A percentile compares a stretch with the other conserved stretches of the same genome.
phyloP scores from a whole-genome alignment of 2,113 vertebrate genomes.

The Tympanuchus pallidicinctus region DNA sequence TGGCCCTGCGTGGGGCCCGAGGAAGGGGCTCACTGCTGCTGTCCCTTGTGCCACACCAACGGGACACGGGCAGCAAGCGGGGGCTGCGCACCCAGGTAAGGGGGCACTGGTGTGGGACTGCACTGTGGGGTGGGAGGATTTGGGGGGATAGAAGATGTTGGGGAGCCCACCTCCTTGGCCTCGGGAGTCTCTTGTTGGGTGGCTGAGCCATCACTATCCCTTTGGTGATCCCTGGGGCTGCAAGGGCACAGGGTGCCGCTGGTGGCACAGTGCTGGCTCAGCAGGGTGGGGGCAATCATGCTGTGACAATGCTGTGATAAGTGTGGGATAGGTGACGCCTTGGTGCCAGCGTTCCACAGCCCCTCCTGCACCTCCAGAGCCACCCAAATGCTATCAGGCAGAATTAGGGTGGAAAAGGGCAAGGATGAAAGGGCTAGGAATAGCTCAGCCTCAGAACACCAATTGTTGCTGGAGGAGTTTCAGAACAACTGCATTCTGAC shows the following conservation, averaged over 20 bases:
- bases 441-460: neutral
- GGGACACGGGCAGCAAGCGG: rapidly evolving
- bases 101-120: neutral
- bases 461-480: neutral
- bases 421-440: neutral
- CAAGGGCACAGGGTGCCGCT: rapidly evolving
- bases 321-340: rapidly evolving
- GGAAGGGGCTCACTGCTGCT: neutral
- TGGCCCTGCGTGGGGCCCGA: neutral
- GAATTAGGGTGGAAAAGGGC: neutral
- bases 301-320: neutral
- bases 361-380: neutral
- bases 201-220: neutral
- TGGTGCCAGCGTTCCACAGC: neutral
- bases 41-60: neutral
- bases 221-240: rapidly evolving
- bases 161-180: neutral
- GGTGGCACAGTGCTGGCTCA: neutral
- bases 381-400: rapidly evolving
- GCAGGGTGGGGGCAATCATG: neutral
- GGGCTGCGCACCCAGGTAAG: slow-evolving; percentile 22
- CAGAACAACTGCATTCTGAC: too few species aligned
- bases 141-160: neutral
- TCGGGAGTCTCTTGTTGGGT: neutral
- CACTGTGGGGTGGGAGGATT: neutral